Conservation (phyloP, 2,888 invertebrate genomes). For the Gymnoscelis rufifasciata region DNA sequence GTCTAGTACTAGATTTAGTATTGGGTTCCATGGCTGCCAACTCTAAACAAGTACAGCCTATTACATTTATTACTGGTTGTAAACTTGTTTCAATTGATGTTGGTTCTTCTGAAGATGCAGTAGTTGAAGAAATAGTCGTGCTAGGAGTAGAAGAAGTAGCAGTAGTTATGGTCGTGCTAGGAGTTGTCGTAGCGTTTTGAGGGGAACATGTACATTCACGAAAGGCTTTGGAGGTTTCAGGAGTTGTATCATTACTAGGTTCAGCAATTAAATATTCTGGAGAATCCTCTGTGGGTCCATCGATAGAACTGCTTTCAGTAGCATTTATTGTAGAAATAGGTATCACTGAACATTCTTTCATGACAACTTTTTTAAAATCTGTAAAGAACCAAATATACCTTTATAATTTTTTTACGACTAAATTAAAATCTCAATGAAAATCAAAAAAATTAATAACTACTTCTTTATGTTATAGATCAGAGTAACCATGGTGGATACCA, state of each 20-base stretch:
- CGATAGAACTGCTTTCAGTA: background rate
- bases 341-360: conserved; percentile 9
- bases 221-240: background rate
- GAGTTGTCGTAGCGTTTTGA: conserved; percentile 13
- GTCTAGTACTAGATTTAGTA: background rate
- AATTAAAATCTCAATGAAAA: no score
- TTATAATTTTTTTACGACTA: no score
- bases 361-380: conserved; percentile 18
- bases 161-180: conserved; percentile 11
- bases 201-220: background rate
- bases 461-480: no score
- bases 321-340: conserved; percentile 7
- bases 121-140: background rate
- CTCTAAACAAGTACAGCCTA: no score
- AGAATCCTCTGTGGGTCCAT: no score
- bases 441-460: no score
- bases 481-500: no score
- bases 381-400: conserved; percentile 33
- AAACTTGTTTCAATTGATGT: no score
- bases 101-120: background rate
- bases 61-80: no score
- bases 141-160: conserved; percentile 5
- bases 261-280: conserved; percentile 2
- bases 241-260: conserved; percentile 12
- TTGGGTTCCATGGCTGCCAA: no score